These are phyloP conservation scores for Archocentrus centrarchus DNA, from an alignment of 2,113 vertebrate species.

Conservation along the genomic window DNA sequence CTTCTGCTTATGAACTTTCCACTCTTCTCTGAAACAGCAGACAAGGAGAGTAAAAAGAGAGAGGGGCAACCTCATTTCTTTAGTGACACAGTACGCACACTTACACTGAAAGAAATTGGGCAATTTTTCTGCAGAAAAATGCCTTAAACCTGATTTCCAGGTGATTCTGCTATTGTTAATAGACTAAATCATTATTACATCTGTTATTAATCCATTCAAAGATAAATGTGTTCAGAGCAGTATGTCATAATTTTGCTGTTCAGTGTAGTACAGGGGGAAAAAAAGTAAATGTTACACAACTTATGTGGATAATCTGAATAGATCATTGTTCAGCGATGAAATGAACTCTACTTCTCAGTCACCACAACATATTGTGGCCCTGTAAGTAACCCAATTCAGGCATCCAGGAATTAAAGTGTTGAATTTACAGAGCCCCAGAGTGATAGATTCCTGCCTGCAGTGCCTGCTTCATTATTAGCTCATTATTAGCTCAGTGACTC, in stretches of 20 bases:
- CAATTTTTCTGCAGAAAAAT: constrained; percentile 5
- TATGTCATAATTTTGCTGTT: constrained; percentile 1
- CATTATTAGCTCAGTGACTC: constrained; percentile 44
- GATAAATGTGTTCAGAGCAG: constrained; percentile 3
- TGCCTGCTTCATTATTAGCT: constrained; percentile 28
- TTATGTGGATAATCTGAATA: background rate
- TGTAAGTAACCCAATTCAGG: constrained; percentile 22
- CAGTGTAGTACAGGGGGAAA: background rate
- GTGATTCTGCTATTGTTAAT: constrained; percentile 18
- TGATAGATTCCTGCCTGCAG: constrained; percentile 38
- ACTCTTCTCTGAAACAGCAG: constrained; percentile 59
- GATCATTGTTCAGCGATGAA: background rate
- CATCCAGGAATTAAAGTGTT: background rate
- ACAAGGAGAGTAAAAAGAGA: constrained; percentile 44
- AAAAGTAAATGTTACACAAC: constrained; percentile 10
- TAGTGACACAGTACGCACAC: constrained; percentile 23
- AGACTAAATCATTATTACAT: constrained; percentile 20
- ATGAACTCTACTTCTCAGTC: background rate
- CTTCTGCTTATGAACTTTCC: constrained; percentile 74
- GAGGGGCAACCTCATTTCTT: constrained; percentile 27
- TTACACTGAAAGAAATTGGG: constrained; percentile 1
- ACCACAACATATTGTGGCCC: constrained; percentile 7
- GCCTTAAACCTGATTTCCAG: constrained; percentile 14
- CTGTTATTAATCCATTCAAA: constrained; percentile 8
- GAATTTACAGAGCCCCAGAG: background rate